Percentiles rank a stretch among this genome's conserved stretches.
These are phyloP conservation scores for Platerodrilus igneus DNA, from an alignment of 2,888 invertebrate genomes.

Conservation along the genomic window DNA sequence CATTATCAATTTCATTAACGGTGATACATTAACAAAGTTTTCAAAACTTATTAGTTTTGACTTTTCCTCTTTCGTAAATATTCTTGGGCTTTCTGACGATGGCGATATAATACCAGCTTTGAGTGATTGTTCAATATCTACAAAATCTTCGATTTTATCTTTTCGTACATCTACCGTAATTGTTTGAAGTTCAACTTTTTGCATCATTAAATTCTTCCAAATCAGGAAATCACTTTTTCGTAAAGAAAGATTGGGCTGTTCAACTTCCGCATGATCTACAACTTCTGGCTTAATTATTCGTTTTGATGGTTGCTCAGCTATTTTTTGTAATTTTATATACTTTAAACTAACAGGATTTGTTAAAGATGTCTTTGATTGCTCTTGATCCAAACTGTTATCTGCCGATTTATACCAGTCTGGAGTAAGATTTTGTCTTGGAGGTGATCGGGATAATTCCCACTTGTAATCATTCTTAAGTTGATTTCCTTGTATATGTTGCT, in stretches of 20 bases:
- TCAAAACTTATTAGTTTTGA: conserved; percentile 35
- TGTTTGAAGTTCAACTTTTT: conserved; percentile 6
- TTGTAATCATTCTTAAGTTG: not conserved
- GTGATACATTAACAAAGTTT: conserved; percentile 41
- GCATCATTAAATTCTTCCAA: conserved; percentile 13
- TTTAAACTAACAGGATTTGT: conserved; percentile 17
- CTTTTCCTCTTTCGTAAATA: conserved; percentile 35
- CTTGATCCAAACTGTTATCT: too few relatives aligned
- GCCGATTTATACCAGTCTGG: conserved; percentile 8
- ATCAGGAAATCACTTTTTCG: conserved; percentile 10
- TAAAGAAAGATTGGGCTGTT: conserved; percentile 1
- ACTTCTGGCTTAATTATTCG: conserved; percentile 27
- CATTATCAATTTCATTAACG: conserved; percentile 39
- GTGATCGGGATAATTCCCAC: conserved; percentile 6
- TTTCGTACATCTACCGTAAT: conserved; percentile 25
- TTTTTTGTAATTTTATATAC: conserved; percentile 34
- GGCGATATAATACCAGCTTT: conserved; percentile 35
- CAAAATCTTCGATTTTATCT: conserved; percentile 32
- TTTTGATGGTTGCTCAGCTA: conserved; percentile 35
- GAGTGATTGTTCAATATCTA: conserved; percentile 39
- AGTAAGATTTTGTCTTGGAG: conserved; percentile 1
- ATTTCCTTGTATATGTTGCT: conserved; percentile 1
- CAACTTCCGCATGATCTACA: conserved; percentile 25
- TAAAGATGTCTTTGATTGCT: too few relatives aligned
- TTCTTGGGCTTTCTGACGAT: conserved; percentile 19